Evolutionary conservation across 2,888 invertebrate genomes (phyloP).

Genomic region (Eupithecia exiguata): DNA sequence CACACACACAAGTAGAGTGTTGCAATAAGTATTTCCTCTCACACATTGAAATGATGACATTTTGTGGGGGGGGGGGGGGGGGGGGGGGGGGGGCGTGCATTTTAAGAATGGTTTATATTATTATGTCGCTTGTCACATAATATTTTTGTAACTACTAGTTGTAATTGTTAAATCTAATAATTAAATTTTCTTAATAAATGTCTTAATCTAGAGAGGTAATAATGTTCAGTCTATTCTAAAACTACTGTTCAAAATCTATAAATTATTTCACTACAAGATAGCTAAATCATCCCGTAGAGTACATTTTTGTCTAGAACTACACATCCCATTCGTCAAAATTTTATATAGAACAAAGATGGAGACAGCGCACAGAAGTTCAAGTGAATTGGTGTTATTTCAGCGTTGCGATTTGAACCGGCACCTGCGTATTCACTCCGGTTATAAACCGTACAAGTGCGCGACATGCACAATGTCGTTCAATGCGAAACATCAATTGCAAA

Average conservation of each 20-base stretch:
- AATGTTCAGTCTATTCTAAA: too few species aligned
- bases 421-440: slow-evolving; percentile 80
- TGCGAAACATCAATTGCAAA: slow-evolving; percentile 81
- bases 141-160: too few species aligned
- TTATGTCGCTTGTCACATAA: background rate
- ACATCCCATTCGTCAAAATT: background rate
- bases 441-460: slow-evolving; percentile 79
- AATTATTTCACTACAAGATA: too few species aligned
- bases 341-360: background rate
- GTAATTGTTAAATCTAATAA: too few species aligned
- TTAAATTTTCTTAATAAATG: too few species aligned
- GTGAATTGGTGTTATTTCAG: slow-evolving; percentile 59
- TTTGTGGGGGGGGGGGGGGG: too few species aligned
- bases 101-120: background rate
- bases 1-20: too few species aligned
- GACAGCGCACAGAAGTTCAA: background rate
- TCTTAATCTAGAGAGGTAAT: too few species aligned
- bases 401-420: slow-evolving; percentile 81
- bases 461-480: slow-evolving; percentile 82
- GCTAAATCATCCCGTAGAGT: background rate
- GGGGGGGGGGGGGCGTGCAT: too few species aligned
- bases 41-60: too few species aligned
- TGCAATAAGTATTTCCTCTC: too few species aligned
- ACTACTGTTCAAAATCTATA: too few species aligned
- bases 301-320: background rate